Evolutionary conservation across 2,113 vertebrate genomes (phyloP).

Genomic region (Micromys minutus): DNA sequence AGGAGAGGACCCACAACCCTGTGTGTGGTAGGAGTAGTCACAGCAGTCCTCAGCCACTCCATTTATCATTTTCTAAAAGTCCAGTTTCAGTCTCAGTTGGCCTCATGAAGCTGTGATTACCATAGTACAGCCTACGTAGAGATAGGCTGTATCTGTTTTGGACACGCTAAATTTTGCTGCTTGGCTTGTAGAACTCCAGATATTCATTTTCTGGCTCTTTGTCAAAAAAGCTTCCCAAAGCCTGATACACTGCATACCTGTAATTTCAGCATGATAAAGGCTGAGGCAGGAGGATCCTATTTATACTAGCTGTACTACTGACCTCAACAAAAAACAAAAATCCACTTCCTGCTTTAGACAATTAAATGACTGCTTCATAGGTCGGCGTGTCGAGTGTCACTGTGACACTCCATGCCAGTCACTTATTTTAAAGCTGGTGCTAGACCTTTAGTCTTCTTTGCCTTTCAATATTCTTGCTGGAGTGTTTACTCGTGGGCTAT

Average conservation of each 20-base stretch:
- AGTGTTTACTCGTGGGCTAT: neutral
- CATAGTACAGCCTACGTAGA: neutral
- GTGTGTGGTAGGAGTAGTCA: neutral
- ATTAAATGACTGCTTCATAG: neutral
- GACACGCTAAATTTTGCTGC: neutral
- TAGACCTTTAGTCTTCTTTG: neutral
- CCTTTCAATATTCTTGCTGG: constrained; percentile 1
- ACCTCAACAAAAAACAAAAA: neutral
- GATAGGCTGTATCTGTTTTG: neutral
- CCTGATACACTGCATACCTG: neutral
- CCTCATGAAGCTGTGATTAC: neutral
- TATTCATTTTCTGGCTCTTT: neutral
- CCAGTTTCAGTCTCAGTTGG: neutral
- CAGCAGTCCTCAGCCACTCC: neutral
- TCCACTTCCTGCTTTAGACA: neutral
- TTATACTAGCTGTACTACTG: neutral
- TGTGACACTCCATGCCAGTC: neutral
- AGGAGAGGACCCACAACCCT: neutral
- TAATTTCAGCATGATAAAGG: neutral
- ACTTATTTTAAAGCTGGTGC: neutral
- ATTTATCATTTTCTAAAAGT: neutral
- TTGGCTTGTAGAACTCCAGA: neutral
- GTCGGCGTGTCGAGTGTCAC: neutral
- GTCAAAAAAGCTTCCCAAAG: neutral
- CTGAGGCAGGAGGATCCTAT: neutral